These are phyloP conservation scores for Epirrhoe tristata DNA, from an alignment of 2,888 invertebrate genomes.

Conservation along the genomic window DNA sequence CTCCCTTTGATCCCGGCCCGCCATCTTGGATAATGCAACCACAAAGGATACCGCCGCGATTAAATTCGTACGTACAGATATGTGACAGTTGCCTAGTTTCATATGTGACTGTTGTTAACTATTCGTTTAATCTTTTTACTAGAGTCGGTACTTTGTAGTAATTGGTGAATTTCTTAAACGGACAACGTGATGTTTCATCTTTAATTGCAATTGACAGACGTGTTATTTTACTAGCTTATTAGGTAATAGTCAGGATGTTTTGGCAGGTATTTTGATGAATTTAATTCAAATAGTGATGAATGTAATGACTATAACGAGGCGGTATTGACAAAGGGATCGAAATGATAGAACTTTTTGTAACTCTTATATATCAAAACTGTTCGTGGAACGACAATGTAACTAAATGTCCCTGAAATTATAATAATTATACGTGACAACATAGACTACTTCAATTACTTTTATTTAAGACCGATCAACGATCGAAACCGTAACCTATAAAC, in stretches of 20 bases:
- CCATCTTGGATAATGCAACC: slow-evolving; percentile 61
- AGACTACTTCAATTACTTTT: background rate
- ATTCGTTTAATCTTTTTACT: slow-evolving; percentile 51
- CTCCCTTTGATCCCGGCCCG: slow-evolving; percentile 67
- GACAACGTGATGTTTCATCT: slow-evolving; percentile 36
- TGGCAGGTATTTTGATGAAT: slow-evolving; percentile 29
- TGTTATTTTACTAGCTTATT: slow-evolving; percentile 35
- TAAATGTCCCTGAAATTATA: slow-evolving; percentile 4
- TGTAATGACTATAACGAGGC: slow-evolving; percentile 14
- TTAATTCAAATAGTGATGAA: slow-evolving; percentile 27
- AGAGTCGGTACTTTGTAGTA: slow-evolving; percentile 57
- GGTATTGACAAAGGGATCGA: slow-evolving; percentile 26
- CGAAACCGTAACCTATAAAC: slow-evolving; percentile 7
- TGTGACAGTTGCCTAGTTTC: slow-evolving; percentile 79
- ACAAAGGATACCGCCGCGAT: slow-evolving; percentile 77
- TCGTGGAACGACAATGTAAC: slow-evolving; percentile 1
- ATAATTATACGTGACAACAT: background rate
- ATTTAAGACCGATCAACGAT: background rate
- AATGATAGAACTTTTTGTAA: slow-evolving; percentile 17
- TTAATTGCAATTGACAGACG: slow-evolving; percentile 37
- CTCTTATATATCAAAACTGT: slow-evolving; percentile 15
- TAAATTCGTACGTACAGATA: slow-evolving; percentile 81
- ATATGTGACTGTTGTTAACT: slow-evolving; percentile 57
- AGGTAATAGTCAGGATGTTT: slow-evolving; percentile 27
- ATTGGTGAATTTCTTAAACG: slow-evolving; percentile 47